A percentile compares a stretch with the other conserved stretches of the same genome.
phyloP scores from a whole-genome alignment of 2,888 invertebrate species.

The Platycheirus albimanus region DNA sequence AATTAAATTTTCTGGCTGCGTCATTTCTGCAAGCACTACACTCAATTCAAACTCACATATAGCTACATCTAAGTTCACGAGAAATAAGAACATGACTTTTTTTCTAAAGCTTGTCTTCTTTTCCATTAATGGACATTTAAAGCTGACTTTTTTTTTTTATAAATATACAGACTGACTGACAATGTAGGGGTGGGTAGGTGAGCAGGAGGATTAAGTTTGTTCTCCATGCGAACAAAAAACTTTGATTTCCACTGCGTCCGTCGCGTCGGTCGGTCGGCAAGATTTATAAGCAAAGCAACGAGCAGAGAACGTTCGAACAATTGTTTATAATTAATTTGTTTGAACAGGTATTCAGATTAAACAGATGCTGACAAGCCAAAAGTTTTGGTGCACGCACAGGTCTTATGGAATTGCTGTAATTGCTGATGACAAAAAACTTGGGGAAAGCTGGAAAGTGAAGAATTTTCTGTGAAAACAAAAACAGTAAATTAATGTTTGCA shows the following conservation, averaged over 20 bases:
- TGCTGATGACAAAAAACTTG: too few relatives aligned
- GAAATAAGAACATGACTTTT: constrained; percentile 14
- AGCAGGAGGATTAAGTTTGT: not conserved
- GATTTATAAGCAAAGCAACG: too few relatives aligned
- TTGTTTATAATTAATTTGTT: too few relatives aligned
- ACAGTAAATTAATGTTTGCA: too few relatives aligned
- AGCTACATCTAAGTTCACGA: not conserved
- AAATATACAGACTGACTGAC: too few relatives aligned
- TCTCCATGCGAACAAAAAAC: not conserved
- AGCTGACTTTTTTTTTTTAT: constrained; percentile 7
- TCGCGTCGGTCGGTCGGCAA: not conserved
- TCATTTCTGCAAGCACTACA: not conserved
- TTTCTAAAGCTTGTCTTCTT: constrained; percentile 2
- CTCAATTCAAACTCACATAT: not conserved
- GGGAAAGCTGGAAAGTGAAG: too few relatives aligned
- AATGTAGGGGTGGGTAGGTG: not conserved
- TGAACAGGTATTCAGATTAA: too few relatives aligned
- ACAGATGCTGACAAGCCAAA: too few relatives aligned
- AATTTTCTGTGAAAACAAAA: too few relatives aligned
- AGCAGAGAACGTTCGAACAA: too few relatives aligned
- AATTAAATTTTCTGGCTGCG: constrained; percentile 22
- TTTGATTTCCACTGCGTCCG: not conserved
- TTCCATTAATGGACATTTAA: not conserved
- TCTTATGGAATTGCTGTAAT: too few relatives aligned
- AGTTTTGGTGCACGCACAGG: too few relatives aligned